These are phyloP conservation scores for Drosophila setosimentum DNA, from an alignment of 2,888 invertebrate species.

Conservation along the genomic window DNA sequence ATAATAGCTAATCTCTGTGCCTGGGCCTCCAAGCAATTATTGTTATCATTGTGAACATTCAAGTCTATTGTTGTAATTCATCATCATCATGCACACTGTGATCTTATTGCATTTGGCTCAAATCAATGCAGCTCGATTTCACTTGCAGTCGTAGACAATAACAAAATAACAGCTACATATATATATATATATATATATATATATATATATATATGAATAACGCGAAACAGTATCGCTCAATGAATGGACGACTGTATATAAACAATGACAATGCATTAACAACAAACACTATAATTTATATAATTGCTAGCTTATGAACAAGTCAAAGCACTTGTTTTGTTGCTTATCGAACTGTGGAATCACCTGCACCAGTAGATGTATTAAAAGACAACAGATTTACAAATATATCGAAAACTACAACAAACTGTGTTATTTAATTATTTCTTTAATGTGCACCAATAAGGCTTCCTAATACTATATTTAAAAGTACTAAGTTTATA, in stretches of 20 bases:
- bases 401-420: neutral
- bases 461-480: no score
- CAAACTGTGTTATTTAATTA: neutral
- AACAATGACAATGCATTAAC: constrained; percentile 44
- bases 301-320: constrained; percentile 10
- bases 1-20: neutral
- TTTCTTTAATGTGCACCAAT: neutral
- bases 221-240: constrained; percentile 44
- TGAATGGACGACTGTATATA: constrained; percentile 46
- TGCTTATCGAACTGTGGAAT: constrained; percentile 11
- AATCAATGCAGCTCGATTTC: neutral
- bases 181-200: no score
- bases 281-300: constrained; percentile 7
- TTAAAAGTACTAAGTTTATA: neutral
- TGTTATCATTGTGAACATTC: neutral
- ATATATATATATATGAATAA: constrained; percentile 52
- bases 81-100: constrained; percentile 3
- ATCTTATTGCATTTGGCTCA: constrained; percentile 9
- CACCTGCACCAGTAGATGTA: constrained; percentile 11
- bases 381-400: neutral
- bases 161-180: constrained; percentile 46
- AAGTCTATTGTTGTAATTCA: constrained; percentile 2
- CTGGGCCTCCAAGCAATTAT: constrained; percentile 15
- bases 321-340: neutral
- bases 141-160: constrained; percentile 31